Evolutionary conservation across 2,888 invertebrate genomes (phyloP), one percentile per base, ranked within the genome.

Genomic region (Aleiodes leptofemur): DNA sequence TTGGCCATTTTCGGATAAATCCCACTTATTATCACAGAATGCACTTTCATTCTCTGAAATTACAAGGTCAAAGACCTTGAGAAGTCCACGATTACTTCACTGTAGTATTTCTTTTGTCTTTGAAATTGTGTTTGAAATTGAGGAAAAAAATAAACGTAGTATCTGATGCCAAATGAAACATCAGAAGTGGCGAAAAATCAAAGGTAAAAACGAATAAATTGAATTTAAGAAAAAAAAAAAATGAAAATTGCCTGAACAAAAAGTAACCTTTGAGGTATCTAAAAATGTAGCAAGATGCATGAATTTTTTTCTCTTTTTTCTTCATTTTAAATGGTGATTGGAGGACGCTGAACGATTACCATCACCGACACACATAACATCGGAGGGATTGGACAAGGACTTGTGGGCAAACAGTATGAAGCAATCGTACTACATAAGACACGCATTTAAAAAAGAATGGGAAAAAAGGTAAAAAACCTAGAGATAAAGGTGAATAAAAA

Each of bases 21-120:
- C 31, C 72, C 53, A 51, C 64, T 55, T 43, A 48, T 68, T 56
- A 73, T 68, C 50, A 31, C 31, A 50, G 56, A 48, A 66, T 43
- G 29, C 55, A 71, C 48, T 56, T 34, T 23, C 56, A 29, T 69
- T 43, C 38, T 16, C 9, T 53, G 29, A 34, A 48, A 57, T 57
- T 43, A 16, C 68, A 73, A 73, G 68, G 68, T 73, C 66, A 68
- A 68, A 68, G 73, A 73, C 73, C 73, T 73, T 68, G 68, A 48
- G 34, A 31, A 14, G 3, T 57, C 9, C 14, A 38, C 55, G 55
- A 72, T 66, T 72, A 55, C 72, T 53, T 72, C 64, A 64, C 56
- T 14, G 55, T 29, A 34, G 61, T 70, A 43, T 59, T 61, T 68
- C 57, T 68, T 50, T 68, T 73, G 68, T 72, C 64, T 61, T 50